Base-by-base conservation (phyloP, 2,797 vertebrate genomes). In the Mastacembelus armatus region DNA sequence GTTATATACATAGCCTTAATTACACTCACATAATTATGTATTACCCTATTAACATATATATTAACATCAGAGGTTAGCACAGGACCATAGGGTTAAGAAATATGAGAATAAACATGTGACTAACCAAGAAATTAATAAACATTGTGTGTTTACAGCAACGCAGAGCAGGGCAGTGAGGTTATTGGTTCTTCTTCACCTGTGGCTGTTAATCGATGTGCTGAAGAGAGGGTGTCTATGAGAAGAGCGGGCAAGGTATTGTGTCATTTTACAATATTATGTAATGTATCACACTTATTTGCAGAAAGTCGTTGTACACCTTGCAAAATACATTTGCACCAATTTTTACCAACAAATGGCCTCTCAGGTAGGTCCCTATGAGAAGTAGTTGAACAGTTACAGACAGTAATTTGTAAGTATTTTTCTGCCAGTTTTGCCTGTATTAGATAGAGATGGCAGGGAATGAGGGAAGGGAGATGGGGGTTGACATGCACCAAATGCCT, bases 151-250 rank as follows among this genome's bases (percentile, higher is more conserved):
- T 22, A 11, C 78, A 90, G 86, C 74, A 75, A 58, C 57, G 32
- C 48, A 35, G 88, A 90, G 40, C 74, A 77, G 47, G 10, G 52
- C 35, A 7, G 22, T 18, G 84, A 87, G 43, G 42, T 67, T 6
- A 33, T 76, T 0, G 26, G 48, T 9, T 81, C 72, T 24, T 64
- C 74, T 39, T 91, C 89, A 1, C 89, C 91, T 4, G 85, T 62
- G 50, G 71, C 88, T 66, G 77, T 84, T 10, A 85, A 81, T 16
- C 85, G 84, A 52, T 89, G 89, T 47, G 35, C 85, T 11, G 91
- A 92, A 32, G 91, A 92, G 29, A 87, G 91, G 66, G 26, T 72
- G 56, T 87, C 91, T 3, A 70, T 91, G 51, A 92, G 92, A 62
- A 88, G 88, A 81, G 59, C 85, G 8, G 79, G 79, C 63, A 94